These are phyloP conservation scores for Gonioctena quinquepunctata DNA, from an alignment of 1,140 invertebrate genomes.

Conservation along the genomic window DNA sequence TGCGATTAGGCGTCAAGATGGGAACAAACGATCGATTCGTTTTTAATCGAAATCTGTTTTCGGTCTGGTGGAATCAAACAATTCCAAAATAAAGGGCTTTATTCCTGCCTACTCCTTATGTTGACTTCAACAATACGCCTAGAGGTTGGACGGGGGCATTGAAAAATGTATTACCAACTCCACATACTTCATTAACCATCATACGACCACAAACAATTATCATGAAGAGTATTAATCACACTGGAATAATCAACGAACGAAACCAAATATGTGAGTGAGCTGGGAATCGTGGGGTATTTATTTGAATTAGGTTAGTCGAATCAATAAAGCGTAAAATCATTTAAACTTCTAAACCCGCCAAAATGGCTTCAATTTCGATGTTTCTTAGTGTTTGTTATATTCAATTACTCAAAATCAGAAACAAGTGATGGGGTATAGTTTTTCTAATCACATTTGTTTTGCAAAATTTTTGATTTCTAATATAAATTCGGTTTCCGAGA, in stretches of 20 bases:
- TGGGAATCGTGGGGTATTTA: neutral
- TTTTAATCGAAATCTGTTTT: constrained; percentile 7
- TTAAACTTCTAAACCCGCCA: no score
- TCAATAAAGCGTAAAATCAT: no score
- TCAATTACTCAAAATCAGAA: no score
- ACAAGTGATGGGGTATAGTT: no score
- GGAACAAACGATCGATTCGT: neutral
- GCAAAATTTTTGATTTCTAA: no score
- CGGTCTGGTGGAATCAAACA: constrained; percentile 18
- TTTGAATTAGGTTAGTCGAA: no score
- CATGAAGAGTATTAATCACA: neutral
- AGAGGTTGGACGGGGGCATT: constrained; percentile 9
- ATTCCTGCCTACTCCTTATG: constrained; percentile 11
- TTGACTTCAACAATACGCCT: constrained; percentile 25
- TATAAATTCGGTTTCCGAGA: no score
- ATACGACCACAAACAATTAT: constrained; percentile 2
- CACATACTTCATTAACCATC: constrained; percentile 5
- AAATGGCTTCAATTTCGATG: no score
- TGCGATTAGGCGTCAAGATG: constrained; percentile 6
- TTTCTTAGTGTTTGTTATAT: no score
- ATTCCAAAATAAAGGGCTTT: constrained; percentile 15
- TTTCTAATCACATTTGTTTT: no score
- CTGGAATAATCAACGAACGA: neutral
- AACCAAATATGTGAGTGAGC: neutral
- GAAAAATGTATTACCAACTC: neutral